Percentiles rank a stretch among this genome's conserved stretches.
These are phyloP conservation scores for Stenodera caucasica DNA, from an alignment of 2,888 invertebrate genomes.

Conservation along the genomic window DNA sequence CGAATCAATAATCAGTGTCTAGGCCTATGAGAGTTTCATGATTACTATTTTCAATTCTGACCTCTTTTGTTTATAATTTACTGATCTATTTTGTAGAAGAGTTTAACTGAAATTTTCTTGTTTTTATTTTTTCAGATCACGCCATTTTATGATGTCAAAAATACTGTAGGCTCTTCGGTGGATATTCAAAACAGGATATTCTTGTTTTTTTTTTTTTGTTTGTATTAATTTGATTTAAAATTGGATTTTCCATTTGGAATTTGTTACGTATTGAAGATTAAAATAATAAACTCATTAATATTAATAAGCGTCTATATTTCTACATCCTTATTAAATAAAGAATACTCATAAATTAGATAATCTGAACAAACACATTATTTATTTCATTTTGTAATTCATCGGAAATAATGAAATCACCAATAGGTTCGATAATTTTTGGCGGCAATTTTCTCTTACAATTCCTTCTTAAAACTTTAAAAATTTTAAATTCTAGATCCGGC, in stretches of 20 bases:
- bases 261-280: neutral
- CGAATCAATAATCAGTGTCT: neutral
- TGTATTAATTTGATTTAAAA: no score
- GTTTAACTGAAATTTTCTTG: no score
- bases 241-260: no score
- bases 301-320: neutral
- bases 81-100: no score
- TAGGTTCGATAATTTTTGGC: slow-evolving; percentile 21
- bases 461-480: slow-evolving; percentile 34
- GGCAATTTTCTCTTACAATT: slow-evolving; percentile 6
- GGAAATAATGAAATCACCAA: slow-evolving; percentile 16
- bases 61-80: neutral
- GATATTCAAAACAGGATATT: no score
- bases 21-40: neutral
- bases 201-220: no score
- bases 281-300: neutral
- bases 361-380: slow-evolving; percentile 11
- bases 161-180: no score
- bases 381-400: slow-evolving; percentile 16
- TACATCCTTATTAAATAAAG: neutral
- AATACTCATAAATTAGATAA: neutral
- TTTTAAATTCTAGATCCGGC: slow-evolving; percentile 36
- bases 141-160: no score
- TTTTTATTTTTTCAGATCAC: no score
- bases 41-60: neutral